Percentiles rank a stretch among this genome's conserved stretches.
Conservation (phyloP, 2,888 invertebrate species). For the Hermaeophaga mercurialis region DNA sequence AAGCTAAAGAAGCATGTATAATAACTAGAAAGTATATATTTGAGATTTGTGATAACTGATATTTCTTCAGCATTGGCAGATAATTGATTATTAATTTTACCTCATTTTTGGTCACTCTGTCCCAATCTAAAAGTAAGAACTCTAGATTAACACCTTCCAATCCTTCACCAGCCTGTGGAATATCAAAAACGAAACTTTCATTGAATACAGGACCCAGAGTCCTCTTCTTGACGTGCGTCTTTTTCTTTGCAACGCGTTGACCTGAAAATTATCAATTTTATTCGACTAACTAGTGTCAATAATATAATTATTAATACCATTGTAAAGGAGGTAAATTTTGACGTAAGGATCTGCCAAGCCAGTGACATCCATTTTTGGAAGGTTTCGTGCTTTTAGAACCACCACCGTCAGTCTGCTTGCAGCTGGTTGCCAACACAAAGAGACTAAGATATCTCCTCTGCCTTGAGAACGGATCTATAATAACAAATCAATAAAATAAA, state of each 20-base stretch:
- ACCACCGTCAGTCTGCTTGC: slow-evolving; percentile 95
- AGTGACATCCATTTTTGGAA: slow-evolving; percentile 98
- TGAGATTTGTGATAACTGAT: too few relatives aligned
- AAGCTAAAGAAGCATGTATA: too few relatives aligned
- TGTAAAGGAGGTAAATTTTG: slow-evolving; percentile 95
- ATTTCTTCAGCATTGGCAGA: too few relatives aligned
- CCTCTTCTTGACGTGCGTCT: slow-evolving; percentile 98
- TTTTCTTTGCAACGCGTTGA: slow-evolving; percentile 98
- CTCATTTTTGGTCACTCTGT: slow-evolving; percentile 98
- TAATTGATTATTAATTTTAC: too few relatives aligned
- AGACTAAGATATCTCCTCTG: slow-evolving; percentile 92
- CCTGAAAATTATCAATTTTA: slow-evolving; percentile 62
- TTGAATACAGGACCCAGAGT: slow-evolving; percentile 98
- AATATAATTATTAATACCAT: slow-evolving; percentile 54
- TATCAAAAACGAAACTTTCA: slow-evolving; percentile 97
- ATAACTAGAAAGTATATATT: too few relatives aligned
- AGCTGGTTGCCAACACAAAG: slow-evolving; percentile 97
- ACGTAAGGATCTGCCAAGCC: slow-evolving; percentile 97
- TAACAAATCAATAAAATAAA: not conserved
- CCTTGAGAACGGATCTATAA: slow-evolving; percentile 87
- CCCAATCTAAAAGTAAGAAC: slow-evolving; percentile 93
- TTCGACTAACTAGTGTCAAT: too few relatives aligned
- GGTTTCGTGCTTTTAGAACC: slow-evolving; percentile 93
- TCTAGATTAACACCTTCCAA: slow-evolving; percentile 85
- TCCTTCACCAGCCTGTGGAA: slow-evolving; percentile 77